Evolutionary conservation across 2,888 invertebrate genomes (phyloP).

Genomic region (Epicampocera succincta): DNA sequence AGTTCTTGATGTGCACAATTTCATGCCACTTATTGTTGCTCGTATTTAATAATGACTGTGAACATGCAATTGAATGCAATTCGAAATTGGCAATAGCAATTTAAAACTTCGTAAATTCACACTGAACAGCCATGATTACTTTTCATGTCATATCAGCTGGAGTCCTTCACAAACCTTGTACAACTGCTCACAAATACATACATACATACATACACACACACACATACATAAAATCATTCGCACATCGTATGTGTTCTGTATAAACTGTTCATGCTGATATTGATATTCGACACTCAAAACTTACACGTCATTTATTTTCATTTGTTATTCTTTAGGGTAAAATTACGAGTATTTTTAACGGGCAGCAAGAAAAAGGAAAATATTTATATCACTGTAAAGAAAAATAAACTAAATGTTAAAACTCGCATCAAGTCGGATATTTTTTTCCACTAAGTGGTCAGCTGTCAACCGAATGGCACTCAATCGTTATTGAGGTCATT

Average conservation of each 20-base stretch:
- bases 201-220: neutral
- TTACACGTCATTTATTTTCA: constrained; percentile 47
- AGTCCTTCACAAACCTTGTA: constrained; percentile 21
- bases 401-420: constrained; percentile 9
- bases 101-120: constrained; percentile 18
- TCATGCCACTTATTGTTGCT: constrained; percentile 6
- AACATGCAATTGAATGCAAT: constrained; percentile 36
- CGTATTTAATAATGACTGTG: constrained; percentile 29
- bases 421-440: constrained; percentile 14
- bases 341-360: constrained; percentile 23
- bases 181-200: neutral
- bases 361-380: constrained; percentile 9
- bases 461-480: constrained; percentile 19
- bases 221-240: neutral
- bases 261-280: neutral
- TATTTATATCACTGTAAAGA: constrained; percentile 14
- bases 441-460: constrained; percentile 11
- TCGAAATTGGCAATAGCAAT: constrained; percentile 28
- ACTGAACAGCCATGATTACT: constrained; percentile 51
- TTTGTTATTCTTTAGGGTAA: constrained; percentile 29
- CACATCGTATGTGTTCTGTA: too few relatives aligned
- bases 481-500: constrained; percentile 49
- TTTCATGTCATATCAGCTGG: constrained; percentile 41
- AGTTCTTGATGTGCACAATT: neutral
- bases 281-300: constrained; percentile 38